Evolutionary conservation across 2,888 invertebrate genomes (phyloP).

Genomic region (Urechis unicinctus): DNA sequence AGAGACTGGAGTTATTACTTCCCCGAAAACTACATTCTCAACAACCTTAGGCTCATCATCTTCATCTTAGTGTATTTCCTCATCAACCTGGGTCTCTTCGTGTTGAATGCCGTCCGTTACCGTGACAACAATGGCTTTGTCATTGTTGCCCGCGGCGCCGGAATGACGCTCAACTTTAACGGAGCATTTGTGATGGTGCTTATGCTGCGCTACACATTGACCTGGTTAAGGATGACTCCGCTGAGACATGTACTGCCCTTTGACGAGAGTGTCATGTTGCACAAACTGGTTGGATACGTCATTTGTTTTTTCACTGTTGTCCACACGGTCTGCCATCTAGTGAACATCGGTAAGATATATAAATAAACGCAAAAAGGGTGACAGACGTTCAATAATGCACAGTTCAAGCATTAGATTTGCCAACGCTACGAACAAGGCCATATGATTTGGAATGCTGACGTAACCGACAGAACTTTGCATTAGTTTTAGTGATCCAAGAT

Average conservation of each 20-base stretch:
- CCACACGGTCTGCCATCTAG: constrained; percentile 80
- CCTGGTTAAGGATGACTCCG: constrained; percentile 74
- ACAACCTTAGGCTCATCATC: constrained; percentile 63
- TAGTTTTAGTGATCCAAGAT: neutral
- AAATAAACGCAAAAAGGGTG: no score
- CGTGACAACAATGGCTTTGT: constrained; percentile 62
- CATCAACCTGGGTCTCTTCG: constrained; percentile 73
- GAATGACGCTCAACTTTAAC: constrained; percentile 80
- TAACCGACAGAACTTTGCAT: no score
- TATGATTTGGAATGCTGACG: no score
- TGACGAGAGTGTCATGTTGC: constrained; percentile 87
- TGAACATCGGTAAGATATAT: constrained; percentile 73
- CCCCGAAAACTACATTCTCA: constrained; percentile 41
- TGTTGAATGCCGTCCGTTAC: constrained; percentile 6
- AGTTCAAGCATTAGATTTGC: no score
- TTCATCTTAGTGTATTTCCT: constrained; percentile 67
- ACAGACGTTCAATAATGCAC: no score
- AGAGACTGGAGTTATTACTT: neutral
- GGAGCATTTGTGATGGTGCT: constrained; percentile 81
- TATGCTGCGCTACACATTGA: constrained; percentile 82
- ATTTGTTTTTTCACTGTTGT: constrained; percentile 68
- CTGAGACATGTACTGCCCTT: constrained; percentile 68
- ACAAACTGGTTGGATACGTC: constrained; percentile 79
- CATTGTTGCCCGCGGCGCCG: constrained; percentile 81
- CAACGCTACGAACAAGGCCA: no score